A percentile compares a stretch with the other conserved stretches of the same genome.
phyloP scores from a whole-genome alignment of 2,797 vertebrate species.

The Somateria mollissima region DNA sequence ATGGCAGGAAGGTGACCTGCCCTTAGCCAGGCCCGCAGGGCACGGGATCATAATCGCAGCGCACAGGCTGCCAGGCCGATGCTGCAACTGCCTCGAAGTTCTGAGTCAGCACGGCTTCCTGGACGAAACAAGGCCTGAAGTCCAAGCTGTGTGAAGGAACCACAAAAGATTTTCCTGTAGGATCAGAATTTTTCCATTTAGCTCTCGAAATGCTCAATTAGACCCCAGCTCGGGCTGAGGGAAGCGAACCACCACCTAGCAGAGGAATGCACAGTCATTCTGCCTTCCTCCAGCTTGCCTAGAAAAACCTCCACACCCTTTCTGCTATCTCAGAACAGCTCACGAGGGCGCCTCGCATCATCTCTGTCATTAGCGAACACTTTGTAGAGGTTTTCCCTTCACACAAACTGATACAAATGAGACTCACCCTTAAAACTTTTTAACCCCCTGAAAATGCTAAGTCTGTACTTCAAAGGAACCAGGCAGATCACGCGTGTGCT shows the following conservation, averaged over 20 bases:
- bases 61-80: neutral
- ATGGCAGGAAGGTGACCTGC: neutral
- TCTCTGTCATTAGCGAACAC: neutral
- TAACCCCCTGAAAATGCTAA: neutral
- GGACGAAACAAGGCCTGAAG: neutral
- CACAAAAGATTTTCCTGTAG: neutral
- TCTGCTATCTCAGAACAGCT: neutral
- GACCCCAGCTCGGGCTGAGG: neutral
- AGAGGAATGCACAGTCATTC: neutral
- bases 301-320: neutral
- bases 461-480: neutral
- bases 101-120: conserved; percentile 24
- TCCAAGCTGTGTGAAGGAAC: neutral
- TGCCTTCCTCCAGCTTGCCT: neutral
- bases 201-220: neutral
- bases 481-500: neutral
- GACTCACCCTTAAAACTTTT: no score
- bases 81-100: neutral
- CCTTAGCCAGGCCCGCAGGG: neutral
- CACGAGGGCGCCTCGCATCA: neutral
- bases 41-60: neutral
- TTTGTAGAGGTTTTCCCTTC: neutral
- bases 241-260: neutral
- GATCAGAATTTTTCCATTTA: conserved; percentile 6
- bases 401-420: neutral